These are phyloP conservation scores for Hydrolagus colliei DNA, from an alignment of 2,797 vertebrate genomes.

Conservation along the genomic window DNA sequence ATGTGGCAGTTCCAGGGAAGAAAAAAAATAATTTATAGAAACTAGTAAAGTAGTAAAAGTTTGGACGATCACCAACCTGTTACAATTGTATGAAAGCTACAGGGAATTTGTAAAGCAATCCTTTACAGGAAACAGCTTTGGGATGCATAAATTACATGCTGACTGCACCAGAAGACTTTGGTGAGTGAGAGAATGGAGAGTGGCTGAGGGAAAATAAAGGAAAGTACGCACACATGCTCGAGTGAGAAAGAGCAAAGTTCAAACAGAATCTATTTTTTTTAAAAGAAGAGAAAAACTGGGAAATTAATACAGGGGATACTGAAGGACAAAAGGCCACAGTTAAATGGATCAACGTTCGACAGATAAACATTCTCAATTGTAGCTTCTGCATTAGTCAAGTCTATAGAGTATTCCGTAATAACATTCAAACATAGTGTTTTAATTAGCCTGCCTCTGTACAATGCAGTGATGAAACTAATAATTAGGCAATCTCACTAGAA, in stretches of 20 bases:
- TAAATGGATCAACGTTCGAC: background rate
- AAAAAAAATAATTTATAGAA: background rate
- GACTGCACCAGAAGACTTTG: background rate
- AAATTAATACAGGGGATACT: background rate
- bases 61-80: background rate
- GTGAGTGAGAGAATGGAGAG: background rate
- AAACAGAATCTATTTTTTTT: background rate
- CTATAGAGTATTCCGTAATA: conserved; percentile 16
- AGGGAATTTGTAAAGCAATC: background rate
- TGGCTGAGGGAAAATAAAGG: background rate
- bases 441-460: conserved; percentile 10
- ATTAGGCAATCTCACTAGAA: conserved; percentile 23
- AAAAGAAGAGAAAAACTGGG: background rate
- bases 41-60: background rate
- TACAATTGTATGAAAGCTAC: background rate
- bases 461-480: conserved; percentile 18
- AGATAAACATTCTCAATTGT: background rate
- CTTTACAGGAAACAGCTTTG: background rate
- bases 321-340: background rate
- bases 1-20: background rate
- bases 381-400: background rate
- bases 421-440: conserved; percentile 19
- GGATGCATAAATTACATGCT: background rate
- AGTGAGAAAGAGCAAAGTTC: conserved; percentile 8
- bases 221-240: background rate